These are phyloP conservation scores for Mystacornis crossleyi DNA, from an alignment of 2,113 vertebrate genomes.

Conservation along the genomic window DNA sequence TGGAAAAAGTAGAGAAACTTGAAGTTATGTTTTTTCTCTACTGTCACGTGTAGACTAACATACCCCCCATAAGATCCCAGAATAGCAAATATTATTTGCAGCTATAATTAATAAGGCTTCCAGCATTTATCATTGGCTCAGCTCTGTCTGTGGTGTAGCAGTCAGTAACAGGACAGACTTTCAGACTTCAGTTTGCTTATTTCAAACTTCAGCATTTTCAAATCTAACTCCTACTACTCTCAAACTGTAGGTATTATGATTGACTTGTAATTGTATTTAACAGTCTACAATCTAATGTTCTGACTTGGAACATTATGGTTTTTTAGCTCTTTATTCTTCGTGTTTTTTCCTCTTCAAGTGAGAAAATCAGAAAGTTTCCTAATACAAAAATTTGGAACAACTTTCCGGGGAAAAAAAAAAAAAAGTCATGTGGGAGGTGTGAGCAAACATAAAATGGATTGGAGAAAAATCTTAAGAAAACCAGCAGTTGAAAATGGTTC, in stretches of 20 bases:
- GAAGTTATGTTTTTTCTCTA: not conserved
- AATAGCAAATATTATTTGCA: not conserved
- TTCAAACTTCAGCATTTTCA: not conserved
- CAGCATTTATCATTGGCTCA: not conserved
- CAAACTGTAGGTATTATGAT: not conserved
- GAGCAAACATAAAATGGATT: not conserved
- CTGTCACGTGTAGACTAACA: not conserved
- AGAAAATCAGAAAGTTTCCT: not conserved
- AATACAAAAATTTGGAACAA: not conserved
- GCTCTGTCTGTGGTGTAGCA: not conserved
- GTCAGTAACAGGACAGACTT: not conserved
- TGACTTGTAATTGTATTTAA: not conserved
- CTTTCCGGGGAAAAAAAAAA: not conserved
- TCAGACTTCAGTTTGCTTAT: not conserved
- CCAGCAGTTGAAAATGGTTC: not conserved
- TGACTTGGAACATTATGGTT: not conserved
- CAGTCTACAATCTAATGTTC: not conserved
- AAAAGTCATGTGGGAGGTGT: not conserved
- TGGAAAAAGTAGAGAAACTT: not conserved
- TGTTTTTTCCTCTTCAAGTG: not conserved
- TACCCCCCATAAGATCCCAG: not conserved
- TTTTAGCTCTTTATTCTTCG: not conserved
- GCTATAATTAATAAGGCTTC: not conserved
- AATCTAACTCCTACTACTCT: not conserved
- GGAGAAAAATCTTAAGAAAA: not conserved